Conservation (phyloP, 2,888 invertebrate genomes). For the Pristionchus japonicus region DNA sequence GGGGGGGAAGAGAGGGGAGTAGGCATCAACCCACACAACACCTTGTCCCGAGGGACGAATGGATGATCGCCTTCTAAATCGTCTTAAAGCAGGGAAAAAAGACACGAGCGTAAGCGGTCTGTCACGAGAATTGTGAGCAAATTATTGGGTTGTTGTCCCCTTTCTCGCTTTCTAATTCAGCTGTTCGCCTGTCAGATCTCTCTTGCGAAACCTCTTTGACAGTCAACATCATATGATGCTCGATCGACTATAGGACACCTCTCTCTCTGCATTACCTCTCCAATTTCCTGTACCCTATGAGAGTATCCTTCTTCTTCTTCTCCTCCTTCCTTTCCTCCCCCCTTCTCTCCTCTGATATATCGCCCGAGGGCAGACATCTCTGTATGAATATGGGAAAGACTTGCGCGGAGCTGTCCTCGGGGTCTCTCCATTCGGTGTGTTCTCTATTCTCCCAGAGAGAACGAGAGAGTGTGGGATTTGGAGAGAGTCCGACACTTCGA, state of each 20-base stretch:
- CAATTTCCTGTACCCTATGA: not conserved
- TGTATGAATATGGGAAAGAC: constrained; percentile 11
- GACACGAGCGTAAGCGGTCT: not conserved
- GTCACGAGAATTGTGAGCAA: not conserved
- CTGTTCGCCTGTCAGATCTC: not conserved
- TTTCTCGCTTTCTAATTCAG: not conserved
- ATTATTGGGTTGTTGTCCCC: not conserved
- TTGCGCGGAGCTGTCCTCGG: too few species aligned
- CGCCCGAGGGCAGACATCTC: not conserved
- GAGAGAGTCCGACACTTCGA: not conserved
- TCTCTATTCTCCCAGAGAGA: too few species aligned
- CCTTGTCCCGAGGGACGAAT: not conserved
- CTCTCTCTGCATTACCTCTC: not conserved
- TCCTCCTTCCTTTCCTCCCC: not conserved
- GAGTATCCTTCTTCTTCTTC: not conserved
- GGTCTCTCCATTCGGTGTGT: too few species aligned
- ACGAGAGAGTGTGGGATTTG: too few species aligned
- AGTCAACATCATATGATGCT: not conserved
- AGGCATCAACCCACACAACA: constrained; percentile 13
- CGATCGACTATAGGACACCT: too few species aligned
- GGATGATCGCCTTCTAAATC: not conserved
- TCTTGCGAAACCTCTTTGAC: not conserved
- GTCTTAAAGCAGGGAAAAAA: not conserved
- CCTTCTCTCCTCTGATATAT: not conserved
- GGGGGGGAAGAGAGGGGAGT: not conserved